Evolutionary conservation across 2,888 invertebrate genomes (phyloP), one percentile per base, ranked within the genome.

Genomic region (Troilus luridus): DNA sequence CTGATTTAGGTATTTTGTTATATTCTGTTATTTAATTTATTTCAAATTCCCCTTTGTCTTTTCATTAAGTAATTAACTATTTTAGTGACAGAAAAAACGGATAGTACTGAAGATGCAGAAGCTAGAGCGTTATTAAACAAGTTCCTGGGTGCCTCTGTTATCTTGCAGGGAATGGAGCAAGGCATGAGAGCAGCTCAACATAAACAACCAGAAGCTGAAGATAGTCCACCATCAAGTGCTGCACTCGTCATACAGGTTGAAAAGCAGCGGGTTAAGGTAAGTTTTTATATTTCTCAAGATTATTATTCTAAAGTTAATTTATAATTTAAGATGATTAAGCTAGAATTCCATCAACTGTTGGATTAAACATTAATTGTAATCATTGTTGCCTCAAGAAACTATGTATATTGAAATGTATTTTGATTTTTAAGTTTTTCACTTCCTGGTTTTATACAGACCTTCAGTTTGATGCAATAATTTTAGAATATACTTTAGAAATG

Each of bases 101-200:
- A 97, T 93, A 95, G 95, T 3, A 94, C 94, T 60, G 97, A 96
- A 94, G 97, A 97, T 94, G 94, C 95, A 72, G 96, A 97, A 94
- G 97, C 97, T 72, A 95, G 97, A 91, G 96, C 96, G 92, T 95
- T 97, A 93, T 95, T 97, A 90, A 97, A 97, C 95, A 97, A 97
- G 95, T 97, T 97, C 95, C 95, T 97, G 90, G 97, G 97, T 91
- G 97, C 97, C 92, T 96, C 97, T 93, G 97, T 97, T 93, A 96
- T 97, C 92, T 96, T 97, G 95, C 96, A 96, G 91, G 97, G 97
- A 93, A 96, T 97, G 95, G 97, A 97, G 95, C 94, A 94, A 59
- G 93, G 93, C 27, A 93, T 93, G 90, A 93, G 93, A 62, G 93
- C 93, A n/a, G 93, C 93, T 24, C 92, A 93, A 67, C 41, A 41